Percentiles rank a stretch among this genome's conserved stretches.
phyloP scores from a whole-genome alignment of 2,888 invertebrate genomes.

The Altica lythri region DNA sequence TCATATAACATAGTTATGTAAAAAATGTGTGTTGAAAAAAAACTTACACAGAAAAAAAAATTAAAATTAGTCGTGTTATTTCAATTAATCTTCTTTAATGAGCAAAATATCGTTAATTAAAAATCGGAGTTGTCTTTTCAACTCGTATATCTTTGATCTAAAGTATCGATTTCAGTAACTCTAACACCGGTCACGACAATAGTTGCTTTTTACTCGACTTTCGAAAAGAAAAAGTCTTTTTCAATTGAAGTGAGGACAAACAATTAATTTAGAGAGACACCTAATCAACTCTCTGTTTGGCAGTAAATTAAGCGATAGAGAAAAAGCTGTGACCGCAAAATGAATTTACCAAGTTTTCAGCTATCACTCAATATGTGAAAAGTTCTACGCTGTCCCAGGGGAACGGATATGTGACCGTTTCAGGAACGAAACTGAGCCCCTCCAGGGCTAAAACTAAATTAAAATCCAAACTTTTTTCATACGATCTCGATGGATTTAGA shows the following conservation, averaged over 20 bases:
- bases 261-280: constrained; percentile 24
- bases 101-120: too few species aligned
- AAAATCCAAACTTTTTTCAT: constrained; percentile 24
- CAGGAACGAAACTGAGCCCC: constrained; percentile 13
- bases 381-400: constrained; percentile 20
- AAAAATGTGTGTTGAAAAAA: too few species aligned
- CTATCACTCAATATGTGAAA: constrained; percentile 35
- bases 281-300: constrained; percentile 29
- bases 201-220: background rate
- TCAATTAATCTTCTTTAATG: too few species aligned
- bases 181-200: background rate
- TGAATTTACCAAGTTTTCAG: constrained; percentile 31
- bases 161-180: too few species aligned
- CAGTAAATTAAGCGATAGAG: constrained; percentile 22
- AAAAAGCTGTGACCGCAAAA: constrained; percentile 25
- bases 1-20: too few species aligned
- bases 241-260: constrained; percentile 17
- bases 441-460: constrained; percentile 14
- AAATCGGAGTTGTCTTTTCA: too few species aligned
- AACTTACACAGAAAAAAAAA: too few species aligned
- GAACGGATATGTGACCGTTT: constrained; percentile 19
- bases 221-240: background rate
- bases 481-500: constrained; percentile 6
- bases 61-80: too few species aligned
- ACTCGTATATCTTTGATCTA: too few species aligned